These are phyloP conservation scores for Parapsyche elsis DNA, from an alignment of 1,140 invertebrate species.

Conservation along the genomic window DNA sequence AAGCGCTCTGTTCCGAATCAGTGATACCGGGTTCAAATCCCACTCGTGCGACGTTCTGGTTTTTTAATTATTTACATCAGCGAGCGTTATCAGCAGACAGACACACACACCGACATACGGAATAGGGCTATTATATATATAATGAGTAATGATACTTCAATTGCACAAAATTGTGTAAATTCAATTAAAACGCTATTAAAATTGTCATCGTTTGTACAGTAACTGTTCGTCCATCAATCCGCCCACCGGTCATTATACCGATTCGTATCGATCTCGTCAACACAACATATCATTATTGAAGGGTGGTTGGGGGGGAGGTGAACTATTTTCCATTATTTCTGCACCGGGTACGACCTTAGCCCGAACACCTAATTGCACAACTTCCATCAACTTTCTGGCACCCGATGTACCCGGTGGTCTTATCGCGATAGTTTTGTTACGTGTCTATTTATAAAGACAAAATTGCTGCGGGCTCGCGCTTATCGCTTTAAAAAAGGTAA, in stretches of 20 bases:
- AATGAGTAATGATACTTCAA: no score
- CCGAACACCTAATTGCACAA: constrained; percentile 28
- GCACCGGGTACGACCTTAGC: constrained; percentile 27
- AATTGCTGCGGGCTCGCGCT: background rate
- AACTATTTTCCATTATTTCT: constrained; percentile 8
- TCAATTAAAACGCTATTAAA: no score
- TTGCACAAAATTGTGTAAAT: no score
- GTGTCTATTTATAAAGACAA: constrained; percentile 30
- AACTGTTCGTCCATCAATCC: background rate
- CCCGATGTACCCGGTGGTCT: background rate
- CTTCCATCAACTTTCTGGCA: constrained; percentile 34
- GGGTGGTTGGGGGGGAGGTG: background rate
- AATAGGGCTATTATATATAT: no score
- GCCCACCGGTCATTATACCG: background rate
- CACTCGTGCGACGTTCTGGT: no score
- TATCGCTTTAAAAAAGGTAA: constrained; percentile 24
- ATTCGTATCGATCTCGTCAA: background rate
- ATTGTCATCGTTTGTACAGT: no score
- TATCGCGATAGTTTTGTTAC: constrained; percentile 25
- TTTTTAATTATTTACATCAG: no score
- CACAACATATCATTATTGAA: background rate
- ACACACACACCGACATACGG: no score
- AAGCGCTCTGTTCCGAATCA: no score
- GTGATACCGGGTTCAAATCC: no score
- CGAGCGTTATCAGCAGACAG: no score